A percentile compares a stretch with the other conserved stretches of the same genome.
phyloP scores from a whole-genome alignment of 2,113 vertebrate genomes.

The Scartelaos histophorus region DNA sequence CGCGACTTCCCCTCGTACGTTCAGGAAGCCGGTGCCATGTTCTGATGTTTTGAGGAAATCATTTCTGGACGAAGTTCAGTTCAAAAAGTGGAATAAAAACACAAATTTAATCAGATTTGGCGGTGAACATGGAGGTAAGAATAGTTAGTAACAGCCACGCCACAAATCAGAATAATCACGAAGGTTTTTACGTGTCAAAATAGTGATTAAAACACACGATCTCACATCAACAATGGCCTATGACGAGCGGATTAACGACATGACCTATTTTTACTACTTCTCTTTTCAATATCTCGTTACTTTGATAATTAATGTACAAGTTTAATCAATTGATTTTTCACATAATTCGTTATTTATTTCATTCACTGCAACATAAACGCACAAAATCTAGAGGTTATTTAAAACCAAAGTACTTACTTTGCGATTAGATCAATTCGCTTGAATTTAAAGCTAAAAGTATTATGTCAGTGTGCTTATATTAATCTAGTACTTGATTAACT shows the following conservation, averaged over 20 bases:
- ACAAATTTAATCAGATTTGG: conserved; percentile 49
- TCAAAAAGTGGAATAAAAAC: conserved; percentile 58
- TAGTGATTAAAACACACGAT: conserved; percentile 21
- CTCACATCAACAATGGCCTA: conserved; percentile 32
- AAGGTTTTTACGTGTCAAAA: conserved; percentile 15
- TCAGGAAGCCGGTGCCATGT: conserved; percentile 73
- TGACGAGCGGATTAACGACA: conserved; percentile 14
- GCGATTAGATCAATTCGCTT: not conserved
- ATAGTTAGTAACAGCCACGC: conserved; percentile 27
- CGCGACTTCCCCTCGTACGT: conserved; percentile 59
- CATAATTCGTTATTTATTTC: not conserved
- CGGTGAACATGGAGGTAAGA: conserved; percentile 81
- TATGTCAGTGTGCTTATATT: not conserved
- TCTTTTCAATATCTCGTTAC: not conserved
- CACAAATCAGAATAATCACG: conserved; percentile 22
- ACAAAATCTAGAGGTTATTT: not conserved
- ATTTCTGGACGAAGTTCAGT: conserved; percentile 65
- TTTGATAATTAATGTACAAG: not conserved
- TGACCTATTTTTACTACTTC: not conserved
- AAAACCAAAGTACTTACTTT: not conserved
- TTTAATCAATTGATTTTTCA: not conserved
- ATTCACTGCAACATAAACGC: not conserved
- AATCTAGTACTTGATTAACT: not conserved
- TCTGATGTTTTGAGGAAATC: conserved; percentile 66
- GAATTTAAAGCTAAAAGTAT: not conserved